phyloP scores from a whole-genome alignment of 2,888 invertebrate genomes.

The Amphipyra berbera region DNA sequence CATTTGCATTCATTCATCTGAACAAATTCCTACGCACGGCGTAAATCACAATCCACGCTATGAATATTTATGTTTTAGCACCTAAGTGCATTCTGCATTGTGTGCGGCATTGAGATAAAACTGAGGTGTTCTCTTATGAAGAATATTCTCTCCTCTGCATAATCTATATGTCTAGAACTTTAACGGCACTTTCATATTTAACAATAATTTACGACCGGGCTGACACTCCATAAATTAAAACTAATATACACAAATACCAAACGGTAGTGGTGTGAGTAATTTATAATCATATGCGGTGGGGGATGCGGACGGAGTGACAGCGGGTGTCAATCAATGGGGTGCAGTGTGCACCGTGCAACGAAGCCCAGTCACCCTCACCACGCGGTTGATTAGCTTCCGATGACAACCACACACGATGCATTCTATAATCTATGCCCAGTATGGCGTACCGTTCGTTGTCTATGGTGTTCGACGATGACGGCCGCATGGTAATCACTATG shows the following conservation, averaged over 20 bases:
- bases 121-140: neutral
- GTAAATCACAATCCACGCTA: constrained; percentile 40
- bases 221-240: constrained; percentile 37
- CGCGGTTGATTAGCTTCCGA: constrained; percentile 66
- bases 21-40: constrained; percentile 47
- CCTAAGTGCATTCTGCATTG: constrained; percentile 31
- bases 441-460: constrained; percentile 25
- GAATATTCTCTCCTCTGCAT: neutral
- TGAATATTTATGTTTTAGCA: constrained; percentile 47
- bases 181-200: constrained; percentile 5
- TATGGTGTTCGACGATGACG: constrained; percentile 43
- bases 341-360: constrained; percentile 36
- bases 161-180: neutral
- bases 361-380: constrained; percentile 36
- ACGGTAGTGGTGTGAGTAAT: constrained; percentile 51
- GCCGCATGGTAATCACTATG: constrained; percentile 55
- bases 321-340: constrained; percentile 68
- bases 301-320: constrained; percentile 59
- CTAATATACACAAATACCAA: constrained; percentile 21
- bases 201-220: constrained; percentile 17
- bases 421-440: constrained; percentile 47
- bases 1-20: constrained; percentile 60
- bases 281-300: constrained; percentile 62
- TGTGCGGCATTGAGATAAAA: constrained; percentile 33
- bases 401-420: constrained; percentile 68